phyloP scores from a whole-genome alignment of 2,888 invertebrate species.

The Odontomyia ornata region DNA sequence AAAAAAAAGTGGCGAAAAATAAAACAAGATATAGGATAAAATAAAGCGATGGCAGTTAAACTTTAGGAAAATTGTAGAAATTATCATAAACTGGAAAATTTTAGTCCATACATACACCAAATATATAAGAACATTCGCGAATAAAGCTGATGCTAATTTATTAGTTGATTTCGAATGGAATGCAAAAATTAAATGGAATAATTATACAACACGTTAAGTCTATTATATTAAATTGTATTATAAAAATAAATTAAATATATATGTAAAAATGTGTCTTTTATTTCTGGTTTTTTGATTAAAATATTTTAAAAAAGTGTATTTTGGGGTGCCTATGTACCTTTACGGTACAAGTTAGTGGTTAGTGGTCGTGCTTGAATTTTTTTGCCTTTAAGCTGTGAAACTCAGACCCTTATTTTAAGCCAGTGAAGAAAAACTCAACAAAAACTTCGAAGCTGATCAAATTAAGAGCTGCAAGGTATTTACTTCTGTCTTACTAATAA shows the following conservation, averaged over 20 bases:
- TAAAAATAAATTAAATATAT: background rate
- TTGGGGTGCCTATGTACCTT: too few species aligned
- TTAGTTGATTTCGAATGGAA: background rate
- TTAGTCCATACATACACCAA: slow-evolving; percentile 6
- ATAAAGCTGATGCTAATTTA: background rate
- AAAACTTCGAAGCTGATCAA: too few species aligned
- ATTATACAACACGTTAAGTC: background rate
- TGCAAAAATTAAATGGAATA: background rate
- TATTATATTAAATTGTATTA: background rate
- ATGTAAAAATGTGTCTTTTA: background rate
- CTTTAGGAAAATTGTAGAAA: background rate
- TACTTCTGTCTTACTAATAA: too few species aligned
- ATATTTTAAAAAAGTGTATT: too few species aligned
- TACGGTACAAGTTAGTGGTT: too few species aligned
- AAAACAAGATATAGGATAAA: background rate
- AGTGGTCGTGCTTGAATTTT: too few species aligned
- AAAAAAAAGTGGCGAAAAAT: background rate
- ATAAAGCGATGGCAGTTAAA: background rate
- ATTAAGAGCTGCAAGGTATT: too few species aligned
- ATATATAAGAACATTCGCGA: background rate
- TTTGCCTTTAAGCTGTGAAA: too few species aligned
- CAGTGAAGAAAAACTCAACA: too few species aligned
- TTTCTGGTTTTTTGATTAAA: too few species aligned
- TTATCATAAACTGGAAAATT: background rate
- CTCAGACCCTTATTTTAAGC: too few species aligned